Evolutionary conservation across 2,888 invertebrate species (phyloP), one percentile per base, ranked within the genome.

Genomic region (Macrophya annulata): DNA sequence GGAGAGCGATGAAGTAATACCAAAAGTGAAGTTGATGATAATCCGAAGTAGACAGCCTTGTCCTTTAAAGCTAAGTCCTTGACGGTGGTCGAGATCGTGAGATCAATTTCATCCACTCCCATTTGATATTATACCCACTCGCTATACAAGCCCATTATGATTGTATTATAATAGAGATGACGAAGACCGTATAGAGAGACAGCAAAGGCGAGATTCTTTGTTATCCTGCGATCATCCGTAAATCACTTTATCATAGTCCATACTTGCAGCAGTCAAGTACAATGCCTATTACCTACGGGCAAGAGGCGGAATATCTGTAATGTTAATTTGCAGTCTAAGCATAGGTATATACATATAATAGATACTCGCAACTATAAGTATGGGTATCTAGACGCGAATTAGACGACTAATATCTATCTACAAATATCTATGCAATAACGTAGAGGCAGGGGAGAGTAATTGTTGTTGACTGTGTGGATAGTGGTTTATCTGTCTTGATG

Each of bases 21-120:
- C 59, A 40, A 21, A 37, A 21, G 59, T 40, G 31, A 62, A 81
- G 62, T 59, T 81, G 43, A 62, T 62, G 81, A 81, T 43, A 81
- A 81, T 59, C 62, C 59, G 21, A 68, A 83, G 51, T 48, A 40
- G 71, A 68, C 48, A 83, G 48, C 83, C 81, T 83, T 83, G 83
- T 68, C 83, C 83, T 83, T 83, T 68, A 51, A 31, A 77, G 21
- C 31, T 45, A 9, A 83, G 83, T 83, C 83, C 83, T 83, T 83
- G 83, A 37, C 83, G 83, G 68, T 68, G 81, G 31, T 37, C 83
- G 51, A n/a, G 65, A 83, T 83, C 48, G 31, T 71, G 25, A 31
- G 51, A 83, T 71, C 68, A 48, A 62, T 68, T 83, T 83, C 83
- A 83, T 71, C 65, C 83, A 71, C 45, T 71, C 71, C 83, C 68